Evolutionary conservation across 2,797 vertebrate genomes (phyloP).

Genomic region (Borostomias antarcticus): DNA sequence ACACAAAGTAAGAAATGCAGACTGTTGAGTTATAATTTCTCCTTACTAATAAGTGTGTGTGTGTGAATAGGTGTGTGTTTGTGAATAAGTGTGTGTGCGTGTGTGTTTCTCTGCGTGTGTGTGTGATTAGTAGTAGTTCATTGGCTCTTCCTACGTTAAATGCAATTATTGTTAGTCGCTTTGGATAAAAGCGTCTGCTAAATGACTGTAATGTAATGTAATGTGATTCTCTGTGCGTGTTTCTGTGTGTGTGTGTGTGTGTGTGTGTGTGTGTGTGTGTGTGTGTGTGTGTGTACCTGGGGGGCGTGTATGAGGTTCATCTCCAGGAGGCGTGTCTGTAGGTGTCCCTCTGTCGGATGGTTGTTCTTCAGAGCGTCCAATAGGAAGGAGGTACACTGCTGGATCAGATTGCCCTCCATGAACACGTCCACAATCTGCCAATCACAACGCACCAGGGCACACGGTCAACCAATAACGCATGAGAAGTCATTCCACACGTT

Average conservation of each 20-base stretch:
- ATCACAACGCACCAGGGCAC: not conserved
- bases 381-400: conserved; percentile 93
- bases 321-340: conserved; percentile 91
- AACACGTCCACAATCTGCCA: conserved; percentile 92
- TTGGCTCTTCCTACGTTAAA: no score
- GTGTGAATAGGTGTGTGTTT: no score
- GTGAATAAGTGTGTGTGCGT: no score
- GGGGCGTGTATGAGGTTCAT: conserved; percentile 96
- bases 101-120: no score
- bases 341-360: conserved; percentile 84
- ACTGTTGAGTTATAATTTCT: no score
- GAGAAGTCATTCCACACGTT: no score
- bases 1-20: no score
- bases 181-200: no score
- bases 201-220: no score
- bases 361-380: conserved; percentile 92
- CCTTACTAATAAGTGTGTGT: no score
- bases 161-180: no score
- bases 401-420: conserved; percentile 92
- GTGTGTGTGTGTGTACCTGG: conserved; percentile 70
- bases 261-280: not conserved
- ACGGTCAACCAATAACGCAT: not conserved
- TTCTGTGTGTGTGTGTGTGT: not conserved
- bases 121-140: no score
- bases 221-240: not conserved